phyloP scores from a whole-genome alignment of 1,140 invertebrate species.

The Parapsyche elsis region DNA sequence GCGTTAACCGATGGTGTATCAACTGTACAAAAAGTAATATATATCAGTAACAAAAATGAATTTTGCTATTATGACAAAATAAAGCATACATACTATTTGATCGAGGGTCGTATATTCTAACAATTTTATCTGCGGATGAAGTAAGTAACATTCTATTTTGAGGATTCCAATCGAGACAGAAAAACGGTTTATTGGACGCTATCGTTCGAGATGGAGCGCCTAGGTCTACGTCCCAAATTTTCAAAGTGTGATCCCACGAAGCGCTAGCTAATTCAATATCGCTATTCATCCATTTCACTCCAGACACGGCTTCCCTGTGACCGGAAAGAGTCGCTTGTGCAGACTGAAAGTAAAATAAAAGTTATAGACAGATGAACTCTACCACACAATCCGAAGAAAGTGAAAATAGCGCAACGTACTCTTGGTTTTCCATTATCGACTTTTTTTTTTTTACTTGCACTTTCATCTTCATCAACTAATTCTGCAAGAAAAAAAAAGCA shows the following conservation, averaged over 20 bases:
- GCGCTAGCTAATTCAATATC: slow-evolving; percentile 82
- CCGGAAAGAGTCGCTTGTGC: slow-evolving; percentile 90
- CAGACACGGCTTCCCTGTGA: slow-evolving; percentile 91
- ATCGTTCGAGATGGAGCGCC: slow-evolving; percentile 51
- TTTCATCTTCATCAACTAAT: slow-evolving; percentile 66
- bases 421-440: slow-evolving; percentile 64
- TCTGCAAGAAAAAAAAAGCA: slow-evolving; percentile 54
- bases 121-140: slow-evolving; percentile 88
- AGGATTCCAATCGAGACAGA: slow-evolving; percentile 86
- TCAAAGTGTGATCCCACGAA: slow-evolving; percentile 96
- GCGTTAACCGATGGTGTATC: slow-evolving; percentile 47
- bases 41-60: background rate
- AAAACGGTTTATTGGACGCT: slow-evolving; percentile 85
- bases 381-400: too few relatives aligned
- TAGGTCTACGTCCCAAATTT: slow-evolving; percentile 92
- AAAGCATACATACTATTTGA: slow-evolving; percentile 74
- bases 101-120: slow-evolving; percentile 92
- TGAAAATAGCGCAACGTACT: slow-evolving; percentile 60
- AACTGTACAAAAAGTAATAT: slow-evolving; percentile 29
- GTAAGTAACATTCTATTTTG: slow-evolving; percentile 81
- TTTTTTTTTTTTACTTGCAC: slow-evolving; percentile 66
- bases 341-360: slow-evolving; percentile 70
- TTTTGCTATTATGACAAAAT: too few relatives aligned
- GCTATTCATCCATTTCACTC: slow-evolving; percentile 83
- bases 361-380: background rate